phyloP scores from a whole-genome alignment of 2,113 vertebrate species.

The Lamprologus speciosus region DNA sequence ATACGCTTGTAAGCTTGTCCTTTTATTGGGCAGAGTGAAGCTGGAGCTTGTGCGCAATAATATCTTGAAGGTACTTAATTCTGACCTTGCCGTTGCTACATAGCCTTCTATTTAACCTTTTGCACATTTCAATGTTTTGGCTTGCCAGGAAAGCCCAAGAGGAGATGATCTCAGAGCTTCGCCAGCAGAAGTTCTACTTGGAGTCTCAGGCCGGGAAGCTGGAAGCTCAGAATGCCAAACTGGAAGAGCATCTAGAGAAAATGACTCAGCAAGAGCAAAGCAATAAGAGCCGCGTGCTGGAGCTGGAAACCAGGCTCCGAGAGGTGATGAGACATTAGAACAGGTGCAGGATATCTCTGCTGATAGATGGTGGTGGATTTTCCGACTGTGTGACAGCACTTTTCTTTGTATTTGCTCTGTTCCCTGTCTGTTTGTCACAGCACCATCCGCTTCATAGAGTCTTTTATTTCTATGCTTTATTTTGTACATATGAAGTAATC shows the following conservation, averaged over 20 bases:
- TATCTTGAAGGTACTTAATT: background rate
- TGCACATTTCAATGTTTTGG: background rate
- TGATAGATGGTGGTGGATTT: background rate
- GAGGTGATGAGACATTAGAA: slow-evolving; percentile 73
- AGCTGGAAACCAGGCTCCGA: slow-evolving; percentile 86
- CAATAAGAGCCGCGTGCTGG: slow-evolving; percentile 86
- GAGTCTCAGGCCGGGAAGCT: slow-evolving; percentile 96
- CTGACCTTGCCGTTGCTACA: background rate
- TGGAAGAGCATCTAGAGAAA: slow-evolving; percentile 96
- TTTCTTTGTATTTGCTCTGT: background rate
- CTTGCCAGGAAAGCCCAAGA: slow-evolving; percentile 93
- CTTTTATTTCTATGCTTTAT: background rate
- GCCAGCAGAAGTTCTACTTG: slow-evolving; percentile 98
- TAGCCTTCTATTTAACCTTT: background rate
- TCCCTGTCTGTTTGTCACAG: background rate
- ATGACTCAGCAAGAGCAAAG: slow-evolving; percentile 93
- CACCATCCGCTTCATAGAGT: background rate
- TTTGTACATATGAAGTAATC: background rate
- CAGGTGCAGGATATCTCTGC: background rate
- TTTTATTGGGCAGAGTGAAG: background rate
- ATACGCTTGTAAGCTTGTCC: background rate
- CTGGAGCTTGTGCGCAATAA: background rate
- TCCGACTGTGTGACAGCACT: accelerated
- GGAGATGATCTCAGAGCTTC: slow-evolving; percentile 98
- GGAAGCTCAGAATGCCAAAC: slow-evolving; percentile 95